phyloP scores from a whole-genome alignment of 2,888 invertebrate genomes.

The Acanthopleura granulata region DNA sequence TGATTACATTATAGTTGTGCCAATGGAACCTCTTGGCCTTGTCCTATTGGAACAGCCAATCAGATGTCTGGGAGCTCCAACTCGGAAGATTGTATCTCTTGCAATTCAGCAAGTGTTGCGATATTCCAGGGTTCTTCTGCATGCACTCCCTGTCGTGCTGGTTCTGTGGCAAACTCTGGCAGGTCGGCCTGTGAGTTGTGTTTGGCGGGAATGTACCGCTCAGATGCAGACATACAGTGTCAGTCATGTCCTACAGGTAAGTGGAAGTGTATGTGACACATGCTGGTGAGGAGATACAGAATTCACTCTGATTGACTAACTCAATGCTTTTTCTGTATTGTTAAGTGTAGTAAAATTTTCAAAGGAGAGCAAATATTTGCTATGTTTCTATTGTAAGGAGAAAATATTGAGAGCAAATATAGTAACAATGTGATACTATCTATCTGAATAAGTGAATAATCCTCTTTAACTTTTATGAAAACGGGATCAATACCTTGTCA shows the following conservation, averaged over 20 bases:
- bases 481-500: no score
- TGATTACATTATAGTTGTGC: constrained; percentile 2
- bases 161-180: constrained; percentile 42
- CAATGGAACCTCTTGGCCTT: not conserved
- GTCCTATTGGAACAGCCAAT: constrained; percentile 1
- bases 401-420: no score
- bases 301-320: not conserved
- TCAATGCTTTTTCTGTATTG: not conserved
- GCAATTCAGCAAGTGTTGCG: not conserved
- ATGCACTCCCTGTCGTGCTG: constrained; percentile 43
- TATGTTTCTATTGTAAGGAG: no score
- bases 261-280: not conserved
- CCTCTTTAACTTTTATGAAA: no score
- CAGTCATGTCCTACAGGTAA: constrained; percentile 50
- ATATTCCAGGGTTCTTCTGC: not conserved
- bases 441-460: no score
- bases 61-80: not conserved
- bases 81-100: not conserved
- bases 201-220: constrained; percentile 44
- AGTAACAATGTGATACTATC: no score
- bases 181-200: constrained; percentile 49
- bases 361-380: no score
- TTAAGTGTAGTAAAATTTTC: not conserved
- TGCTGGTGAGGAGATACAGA: no score
- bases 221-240: constrained; percentile 41